phyloP scores from a whole-genome alignment of 2,113 vertebrate genomes.

The Heterotilapia buettikoferi region DNA sequence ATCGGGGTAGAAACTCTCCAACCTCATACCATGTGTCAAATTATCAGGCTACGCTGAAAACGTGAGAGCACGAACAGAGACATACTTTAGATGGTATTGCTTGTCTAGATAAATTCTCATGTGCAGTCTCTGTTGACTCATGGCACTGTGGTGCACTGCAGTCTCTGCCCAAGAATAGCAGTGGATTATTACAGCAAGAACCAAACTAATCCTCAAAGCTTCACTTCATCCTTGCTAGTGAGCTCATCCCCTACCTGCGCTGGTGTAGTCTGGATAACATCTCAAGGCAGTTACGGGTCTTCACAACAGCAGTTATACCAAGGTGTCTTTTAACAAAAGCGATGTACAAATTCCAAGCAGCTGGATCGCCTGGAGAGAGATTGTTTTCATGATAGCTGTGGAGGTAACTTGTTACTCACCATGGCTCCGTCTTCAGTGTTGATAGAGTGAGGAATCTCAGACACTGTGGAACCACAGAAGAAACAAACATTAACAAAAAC shows the following conservation, averaged over 20 bases:
- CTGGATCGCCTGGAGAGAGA: not conserved
- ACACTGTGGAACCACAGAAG: slow-evolving; percentile 53
- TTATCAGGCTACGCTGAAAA: not conserved
- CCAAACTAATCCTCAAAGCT: slow-evolving; percentile 62
- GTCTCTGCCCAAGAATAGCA: slow-evolving; percentile 53
- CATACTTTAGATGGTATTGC: not conserved
- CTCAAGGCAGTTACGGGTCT: slow-evolving; percentile 28
- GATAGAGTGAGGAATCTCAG: slow-evolving; percentile 27
- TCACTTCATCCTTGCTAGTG: slow-evolving; percentile 46
- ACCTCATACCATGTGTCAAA: slow-evolving; percentile 33
- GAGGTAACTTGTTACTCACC: slow-evolving; percentile 51
- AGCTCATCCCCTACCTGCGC: slow-evolving; percentile 46
- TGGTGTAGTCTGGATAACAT: slow-evolving; percentile 35
- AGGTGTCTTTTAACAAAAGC: not conserved
- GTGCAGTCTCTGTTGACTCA: not conserved
- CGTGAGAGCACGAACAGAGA: slow-evolving; percentile 4
- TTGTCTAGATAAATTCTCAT: not conserved
- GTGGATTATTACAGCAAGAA: slow-evolving; percentile 62
- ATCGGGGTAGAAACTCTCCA: not conserved
- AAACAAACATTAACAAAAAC: slow-evolving; percentile 31
- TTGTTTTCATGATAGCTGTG: not conserved
- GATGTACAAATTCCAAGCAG: not conserved
- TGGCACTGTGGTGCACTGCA: not conserved
- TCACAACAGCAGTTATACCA: not conserved
- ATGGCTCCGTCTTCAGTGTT: not conserved